Conservation (phyloP, 1,140 invertebrate species). For the Trichonephila inaurata region DNA sequence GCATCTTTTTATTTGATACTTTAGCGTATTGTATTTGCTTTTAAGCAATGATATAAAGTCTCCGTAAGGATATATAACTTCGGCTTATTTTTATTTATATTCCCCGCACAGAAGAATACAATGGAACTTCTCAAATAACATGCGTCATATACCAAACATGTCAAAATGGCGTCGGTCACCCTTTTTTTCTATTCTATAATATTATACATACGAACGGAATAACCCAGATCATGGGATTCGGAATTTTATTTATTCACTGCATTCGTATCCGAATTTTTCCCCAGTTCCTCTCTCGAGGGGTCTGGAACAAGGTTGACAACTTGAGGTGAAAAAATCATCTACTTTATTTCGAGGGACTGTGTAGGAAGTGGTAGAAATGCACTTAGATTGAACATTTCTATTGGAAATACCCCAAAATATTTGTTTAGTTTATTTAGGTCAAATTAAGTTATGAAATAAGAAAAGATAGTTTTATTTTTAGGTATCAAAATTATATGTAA, state of each 20-base stretch:
- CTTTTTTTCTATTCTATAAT: constrained; percentile 26
- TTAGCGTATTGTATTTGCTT: background rate
- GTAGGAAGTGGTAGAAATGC: background rate
- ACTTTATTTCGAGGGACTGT: constrained; percentile 18
- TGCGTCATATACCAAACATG: constrained; percentile 29
- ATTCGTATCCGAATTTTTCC: constrained; percentile 37
- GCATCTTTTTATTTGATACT: background rate
- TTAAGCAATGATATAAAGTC: constrained; percentile 19
- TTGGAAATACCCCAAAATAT: no score
- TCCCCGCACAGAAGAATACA: background rate
- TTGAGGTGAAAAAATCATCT: constrained; percentile 42
- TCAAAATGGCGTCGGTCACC: background rate
- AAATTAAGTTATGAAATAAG: no score
- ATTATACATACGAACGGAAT: constrained; percentile 13
- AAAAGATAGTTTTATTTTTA: no score
- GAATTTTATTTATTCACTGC: constrained; percentile 49
- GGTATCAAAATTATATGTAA: no score
- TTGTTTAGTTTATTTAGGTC: no score
- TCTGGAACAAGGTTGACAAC: constrained; percentile 45
- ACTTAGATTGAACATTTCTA: no score
- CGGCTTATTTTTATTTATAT: constrained; percentile 20
- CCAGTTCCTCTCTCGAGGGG: constrained; percentile 3
- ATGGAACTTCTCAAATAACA: constrained; percentile 8
- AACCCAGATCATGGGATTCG: constrained; percentile 13
- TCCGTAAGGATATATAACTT: background rate